Base-by-base conservation (phyloP, 2,797 vertebrate genomes). In the Enteromius argenteus region DNA sequence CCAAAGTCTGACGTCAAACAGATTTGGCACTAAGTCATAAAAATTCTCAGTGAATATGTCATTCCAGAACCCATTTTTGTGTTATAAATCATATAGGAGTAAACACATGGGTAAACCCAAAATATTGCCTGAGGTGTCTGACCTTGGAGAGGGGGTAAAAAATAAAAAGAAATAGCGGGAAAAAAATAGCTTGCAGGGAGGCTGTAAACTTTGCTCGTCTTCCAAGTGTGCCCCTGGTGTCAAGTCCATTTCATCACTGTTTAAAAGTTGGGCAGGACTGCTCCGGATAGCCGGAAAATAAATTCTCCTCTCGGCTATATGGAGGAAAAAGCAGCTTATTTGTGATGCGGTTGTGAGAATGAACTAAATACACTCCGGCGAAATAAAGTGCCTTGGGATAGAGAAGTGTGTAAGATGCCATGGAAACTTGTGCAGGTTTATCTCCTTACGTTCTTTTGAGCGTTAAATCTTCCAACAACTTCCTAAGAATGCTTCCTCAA, bases 201-300 rank as follows among this genome's bases (percentile, higher is more conserved):
- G 91, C 69, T 86, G 86, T 91, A 81, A 89, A 91, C 89, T 89
- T 89, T 89, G 74, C 88, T 87, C 87, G 87, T 93, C 88, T 86
- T 89, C 84, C 87, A 86, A 56, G 84, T 85, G 80, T 89, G 91
- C 84, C 88, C 79, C 85, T 86, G 56, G 79, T 89, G 91, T 92
- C 85, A 89, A 89, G 90, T 88, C 85, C 77, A 92, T 93, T 93
- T 91, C 86, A 91, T 92, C 88, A 86, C 68, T 86, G 78, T 79
- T 86, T 74, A 80, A 91, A 84, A 84, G 86, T 84, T 88, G 68
- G 78, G 80, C 68, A 89, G 82, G 85, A 83, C 46, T 51, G 69
- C 79, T 87, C 87, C 85, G 81, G 72, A 49, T 73, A 84, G 68
- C 58, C 53, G 42, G 79, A 87, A 69, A 90, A 91, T 88, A 87